phyloP scores from a whole-genome alignment of 2,888 invertebrate genomes.

The Molorchus minor region DNA sequence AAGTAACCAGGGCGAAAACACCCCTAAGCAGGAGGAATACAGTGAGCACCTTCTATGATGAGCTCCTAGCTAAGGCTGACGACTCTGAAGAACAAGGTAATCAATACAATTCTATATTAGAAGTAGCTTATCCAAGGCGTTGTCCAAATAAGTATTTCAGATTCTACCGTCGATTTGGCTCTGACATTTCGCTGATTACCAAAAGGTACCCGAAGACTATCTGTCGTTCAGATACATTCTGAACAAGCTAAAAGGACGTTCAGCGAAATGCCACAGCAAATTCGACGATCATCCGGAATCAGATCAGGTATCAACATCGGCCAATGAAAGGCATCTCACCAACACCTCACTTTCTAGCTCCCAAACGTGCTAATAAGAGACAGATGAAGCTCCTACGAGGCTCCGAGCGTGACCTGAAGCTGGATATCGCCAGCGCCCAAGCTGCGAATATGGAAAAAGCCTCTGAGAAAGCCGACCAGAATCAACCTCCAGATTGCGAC shows the following conservation, averaged over 20 bases:
- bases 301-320: too few species aligned
- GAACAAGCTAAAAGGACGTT: too few species aligned
- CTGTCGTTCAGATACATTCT: too few species aligned
- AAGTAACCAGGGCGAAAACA: conserved; percentile 44
- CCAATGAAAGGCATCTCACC: too few species aligned
- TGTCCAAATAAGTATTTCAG: too few species aligned
- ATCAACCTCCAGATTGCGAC: conserved; percentile 25
- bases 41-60: conserved; percentile 58
- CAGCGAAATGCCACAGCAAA: too few species aligned
- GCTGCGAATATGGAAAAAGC: conserved; percentile 60
- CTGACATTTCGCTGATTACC: too few species aligned
- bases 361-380: conserved; percentile 67
- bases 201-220: too few species aligned
- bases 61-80: conserved; percentile 57
- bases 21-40: conserved; percentile 56
- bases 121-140: too few species aligned
- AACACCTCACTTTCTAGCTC: conserved; percentile 33
- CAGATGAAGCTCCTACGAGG: conserved; percentile 73
- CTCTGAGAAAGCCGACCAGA: conserved; percentile 30
- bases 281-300: too few species aligned
- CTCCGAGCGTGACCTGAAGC: conserved; percentile 74
- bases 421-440: conserved; percentile 66
- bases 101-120: too few species aligned
- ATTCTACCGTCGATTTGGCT: too few species aligned
- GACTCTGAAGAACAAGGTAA: conserved; percentile 52